Base-by-base conservation (phyloP, 1,140 invertebrate species). In the Pteromalus puparum region DNA sequence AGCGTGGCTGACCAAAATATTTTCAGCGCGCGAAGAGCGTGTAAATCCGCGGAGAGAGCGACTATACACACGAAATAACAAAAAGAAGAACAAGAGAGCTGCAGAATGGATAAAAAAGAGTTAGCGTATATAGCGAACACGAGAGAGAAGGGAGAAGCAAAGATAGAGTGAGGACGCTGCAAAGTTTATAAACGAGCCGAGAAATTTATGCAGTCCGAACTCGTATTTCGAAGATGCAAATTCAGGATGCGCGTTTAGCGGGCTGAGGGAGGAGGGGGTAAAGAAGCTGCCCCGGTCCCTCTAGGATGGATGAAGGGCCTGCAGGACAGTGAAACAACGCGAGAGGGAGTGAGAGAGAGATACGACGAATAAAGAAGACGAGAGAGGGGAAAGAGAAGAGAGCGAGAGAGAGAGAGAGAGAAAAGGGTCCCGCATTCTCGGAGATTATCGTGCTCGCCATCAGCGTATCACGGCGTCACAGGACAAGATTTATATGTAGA, bases 391-490 rank as follows among this genome's bases (percentile, higher is more conserved):
- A 67, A 67, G 72, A 61, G 72, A 79, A 75, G 61, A 4, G 30
- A 74, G 82, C 81, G 72, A 61, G 78, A 83, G 84, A 67, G 78
- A 77, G 78, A 77, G 85, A 79, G 82, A 86, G 76, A 88, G 87
- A 88, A 88, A 88, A 90, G 89, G 89, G 90, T 90, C 91, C 92
- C 92, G 92, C 92, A 93, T 93, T 93, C 92, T 92, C 91, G 91
- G 91, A 93, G 92, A 93, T 93, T 93, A 93, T 93, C 92, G 92
- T 92, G 91, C 92, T 93, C 91, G 91, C 92, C 92, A 93, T 93
- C 92, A 93, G 91, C 91, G 92, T 93, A 93, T 93, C 92, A 92
- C 91, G 89, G 92, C 92, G 92, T 92, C 92, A 92, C 91, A 90
- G 90, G 91, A 91, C 90, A 93, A 93, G 92, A 93, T 93, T 93